A percentile compares a stretch with the other conserved stretches of the same genome.
Conservation (phyloP, 1,140 invertebrate species). For the Cyclargus thomasi region DNA sequence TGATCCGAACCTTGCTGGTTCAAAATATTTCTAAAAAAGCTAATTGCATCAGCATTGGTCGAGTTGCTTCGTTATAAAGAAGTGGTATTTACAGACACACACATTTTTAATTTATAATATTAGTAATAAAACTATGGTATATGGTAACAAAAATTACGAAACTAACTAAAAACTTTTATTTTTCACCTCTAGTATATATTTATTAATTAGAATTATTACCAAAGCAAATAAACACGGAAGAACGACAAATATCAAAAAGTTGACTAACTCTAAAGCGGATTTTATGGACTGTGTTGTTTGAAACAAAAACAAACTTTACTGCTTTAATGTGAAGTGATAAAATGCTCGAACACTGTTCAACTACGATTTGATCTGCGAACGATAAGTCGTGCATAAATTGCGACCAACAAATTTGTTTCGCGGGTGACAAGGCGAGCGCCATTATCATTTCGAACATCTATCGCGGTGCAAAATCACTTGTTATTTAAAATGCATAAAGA, state of each 20-base stretch:
- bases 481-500: background rate
- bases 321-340: background rate
- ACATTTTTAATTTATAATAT: no score
- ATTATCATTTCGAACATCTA: background rate
- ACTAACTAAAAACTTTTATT: no score
- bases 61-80: no score
- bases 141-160: no score
- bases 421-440: background rate
- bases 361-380: background rate
- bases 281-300: background rate
- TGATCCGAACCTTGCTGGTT: no score
- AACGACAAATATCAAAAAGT: background rate
- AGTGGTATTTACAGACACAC: no score
- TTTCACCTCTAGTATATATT: no score
- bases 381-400: slow-evolving; percentile 9
- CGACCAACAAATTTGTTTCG: background rate
- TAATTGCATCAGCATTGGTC: no score
- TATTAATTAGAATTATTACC: no score
- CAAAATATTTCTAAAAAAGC: no score
- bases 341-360: background rate
- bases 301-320: background rate
- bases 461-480: background rate
- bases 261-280: background rate
- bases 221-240: no score
- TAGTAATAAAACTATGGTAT: no score